Percentiles rank a stretch among this genome's conserved stretches.
These are phyloP conservation scores for Pycnomerus fuliginosus DNA, from an alignment of 2,888 invertebrate species.

Conservation along the genomic window DNA sequence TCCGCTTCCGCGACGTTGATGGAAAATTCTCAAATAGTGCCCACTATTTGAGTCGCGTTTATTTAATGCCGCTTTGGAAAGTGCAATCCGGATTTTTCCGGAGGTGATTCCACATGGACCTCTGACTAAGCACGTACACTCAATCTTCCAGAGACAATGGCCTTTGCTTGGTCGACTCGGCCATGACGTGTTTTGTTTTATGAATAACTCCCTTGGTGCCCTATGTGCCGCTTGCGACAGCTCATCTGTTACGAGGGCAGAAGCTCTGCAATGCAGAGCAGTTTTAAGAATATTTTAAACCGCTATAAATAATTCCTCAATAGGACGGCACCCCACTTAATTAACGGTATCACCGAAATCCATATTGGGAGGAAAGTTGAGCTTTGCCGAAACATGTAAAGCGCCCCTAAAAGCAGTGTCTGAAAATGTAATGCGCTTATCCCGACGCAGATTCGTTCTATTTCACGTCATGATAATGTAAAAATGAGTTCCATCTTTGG, in stretches of 20 bases:
- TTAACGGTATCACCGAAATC: too few species aligned
- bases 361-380: too few species aligned
- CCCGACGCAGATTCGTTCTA: constrained; percentile 27
- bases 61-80: constrained; percentile 11
- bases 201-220: constrained; percentile 37
- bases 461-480: constrained; percentile 31
- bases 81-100: constrained; percentile 22
- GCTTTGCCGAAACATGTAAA: constrained; percentile 12
- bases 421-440: constrained; percentile 29
- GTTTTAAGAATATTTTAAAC: too few species aligned
- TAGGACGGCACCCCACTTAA: too few species aligned
- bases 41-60: too few species aligned
- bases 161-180: constrained; percentile 24
- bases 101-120: constrained; percentile 25
- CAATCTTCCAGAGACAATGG: constrained; percentile 28
- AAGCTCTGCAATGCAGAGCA: constrained; percentile 30
- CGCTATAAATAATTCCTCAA: too few species aligned
- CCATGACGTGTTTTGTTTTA: constrained; percentile 38
- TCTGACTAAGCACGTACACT: constrained; percentile 28
- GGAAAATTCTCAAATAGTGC: too few species aligned
- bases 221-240: constrained; percentile 34
- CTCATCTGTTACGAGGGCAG: constrained; percentile 36
- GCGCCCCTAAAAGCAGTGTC: constrained; percentile 16
- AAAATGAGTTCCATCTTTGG: constrained; percentile 32
- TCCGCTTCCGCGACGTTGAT: too few species aligned